Conservation (phyloP, 2,113 vertebrate genomes). For the Regulus satrapa region DNA sequence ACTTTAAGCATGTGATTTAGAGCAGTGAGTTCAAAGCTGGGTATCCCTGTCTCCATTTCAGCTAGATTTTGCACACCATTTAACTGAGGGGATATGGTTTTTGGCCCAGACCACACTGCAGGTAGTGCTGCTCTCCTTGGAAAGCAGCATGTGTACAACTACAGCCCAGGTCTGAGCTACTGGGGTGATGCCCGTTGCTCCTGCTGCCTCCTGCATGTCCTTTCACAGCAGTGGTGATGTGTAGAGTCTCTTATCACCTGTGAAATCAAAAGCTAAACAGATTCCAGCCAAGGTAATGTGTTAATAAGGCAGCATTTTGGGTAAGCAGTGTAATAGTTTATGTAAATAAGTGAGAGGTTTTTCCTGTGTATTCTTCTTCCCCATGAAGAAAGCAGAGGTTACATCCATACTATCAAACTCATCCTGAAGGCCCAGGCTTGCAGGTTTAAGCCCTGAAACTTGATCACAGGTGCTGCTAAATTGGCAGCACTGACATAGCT, state of each 20-base stretch:
- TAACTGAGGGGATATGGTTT: not conserved
- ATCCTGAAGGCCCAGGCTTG: not conserved
- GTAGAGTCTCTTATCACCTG: not conserved
- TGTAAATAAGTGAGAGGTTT: not conserved
- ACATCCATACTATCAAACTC: not conserved
- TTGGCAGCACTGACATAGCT: not conserved
- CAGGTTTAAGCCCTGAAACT: not conserved
- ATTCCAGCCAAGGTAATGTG: not conserved
- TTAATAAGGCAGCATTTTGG: not conserved
- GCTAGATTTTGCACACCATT: not conserved
- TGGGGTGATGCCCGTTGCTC: accelerated
- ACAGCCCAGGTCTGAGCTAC: not conserved
- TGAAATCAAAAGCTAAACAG: slow-evolving; percentile 24
- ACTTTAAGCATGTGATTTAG: not conserved
- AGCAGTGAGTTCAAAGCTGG: not conserved
- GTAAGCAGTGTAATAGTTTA: not conserved
- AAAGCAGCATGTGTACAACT: not conserved
- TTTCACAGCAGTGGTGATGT: not conserved
- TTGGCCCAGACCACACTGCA: not conserved
- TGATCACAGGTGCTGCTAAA: not conserved
- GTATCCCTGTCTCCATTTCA: not conserved
- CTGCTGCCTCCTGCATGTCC: not conserved
- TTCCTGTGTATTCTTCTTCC: slow-evolving; percentile 20
- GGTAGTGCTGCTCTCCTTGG: not conserved
- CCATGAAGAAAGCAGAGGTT: not conserved